Conservation (phyloP, 2,888 invertebrate genomes). For the Phlogophora meticulosa region DNA sequence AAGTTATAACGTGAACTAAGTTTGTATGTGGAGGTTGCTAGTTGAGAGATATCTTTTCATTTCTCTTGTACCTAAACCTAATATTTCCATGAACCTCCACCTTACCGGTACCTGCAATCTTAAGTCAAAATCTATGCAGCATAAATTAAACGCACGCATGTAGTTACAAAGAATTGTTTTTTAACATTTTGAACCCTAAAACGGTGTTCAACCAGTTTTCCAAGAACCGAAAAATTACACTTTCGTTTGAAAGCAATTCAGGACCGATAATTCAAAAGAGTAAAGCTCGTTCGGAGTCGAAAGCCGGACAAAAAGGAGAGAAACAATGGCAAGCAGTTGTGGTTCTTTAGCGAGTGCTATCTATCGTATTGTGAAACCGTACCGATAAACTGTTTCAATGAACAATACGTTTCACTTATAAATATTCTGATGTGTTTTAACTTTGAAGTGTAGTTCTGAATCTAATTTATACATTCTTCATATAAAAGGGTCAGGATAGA, state of each 20-base stretch:
- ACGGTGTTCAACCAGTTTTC: background rate
- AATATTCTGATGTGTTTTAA: constrained; percentile 18
- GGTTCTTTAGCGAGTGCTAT: constrained; percentile 57
- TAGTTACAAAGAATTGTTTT: too few species aligned
- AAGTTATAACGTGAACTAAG: too few species aligned
- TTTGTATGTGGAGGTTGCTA: too few species aligned
- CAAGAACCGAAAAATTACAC: constrained; percentile 12
- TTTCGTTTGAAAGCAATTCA: constrained; percentile 18
- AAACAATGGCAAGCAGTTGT: constrained; percentile 47
- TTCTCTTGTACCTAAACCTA: too few species aligned
- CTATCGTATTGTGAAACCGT: constrained; percentile 61
- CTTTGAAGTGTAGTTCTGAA: constrained; percentile 8
- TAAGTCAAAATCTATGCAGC: too few species aligned
- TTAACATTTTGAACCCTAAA: background rate
- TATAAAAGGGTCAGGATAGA: background rate
- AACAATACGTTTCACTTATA: constrained; percentile 58
- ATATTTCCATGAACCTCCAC: too few species aligned
- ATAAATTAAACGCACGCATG: too few species aligned
- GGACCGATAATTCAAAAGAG: constrained; percentile 18
- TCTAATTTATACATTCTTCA: background rate
- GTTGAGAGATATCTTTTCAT: too few species aligned
- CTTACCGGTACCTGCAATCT: too few species aligned
- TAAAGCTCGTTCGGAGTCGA: constrained; percentile 11
- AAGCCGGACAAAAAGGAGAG: constrained; percentile 37
- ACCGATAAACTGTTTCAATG: constrained; percentile 64